A percentile compares a stretch with the other conserved stretches of the same genome.
Evolutionary conservation across 1,140 invertebrate species (phyloP).

Genomic region (Drosophila bipectinata): DNA sequence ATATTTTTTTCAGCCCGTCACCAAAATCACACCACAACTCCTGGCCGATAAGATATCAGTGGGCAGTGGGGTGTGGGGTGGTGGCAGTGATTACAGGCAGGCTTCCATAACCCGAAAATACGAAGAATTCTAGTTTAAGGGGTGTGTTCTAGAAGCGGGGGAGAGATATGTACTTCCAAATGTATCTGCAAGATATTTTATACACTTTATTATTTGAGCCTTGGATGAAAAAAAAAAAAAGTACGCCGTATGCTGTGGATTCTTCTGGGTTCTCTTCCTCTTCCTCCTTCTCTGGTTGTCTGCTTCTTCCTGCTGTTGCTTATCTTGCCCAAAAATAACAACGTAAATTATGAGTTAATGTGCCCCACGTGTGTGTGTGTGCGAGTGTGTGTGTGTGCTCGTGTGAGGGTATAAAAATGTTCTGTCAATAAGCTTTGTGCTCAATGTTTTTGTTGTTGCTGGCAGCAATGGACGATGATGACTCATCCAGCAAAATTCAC

Average conservation of each 20-base stretch:
- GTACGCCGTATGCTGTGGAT: constrained; percentile 56
- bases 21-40: constrained; percentile 34
- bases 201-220: constrained; percentile 19
- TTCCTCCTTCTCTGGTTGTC: constrained; percentile 3
- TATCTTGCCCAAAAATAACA: constrained; percentile 78
- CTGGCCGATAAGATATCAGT: constrained; percentile 34
- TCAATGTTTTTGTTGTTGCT: constrained; percentile 35
- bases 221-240: constrained; percentile 20
- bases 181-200: background rate
- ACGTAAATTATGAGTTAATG: constrained; percentile 81
- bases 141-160: background rate
- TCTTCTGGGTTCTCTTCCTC: constrained; percentile 25
- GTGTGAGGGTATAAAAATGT: constrained; percentile 66
- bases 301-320: constrained; percentile 40
- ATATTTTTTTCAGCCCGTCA: constrained; percentile 15
- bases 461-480: constrained; percentile 34
- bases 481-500: constrained; percentile 71
- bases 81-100: constrained; percentile 23
- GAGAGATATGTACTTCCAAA: background rate
- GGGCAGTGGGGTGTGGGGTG: constrained; percentile 18
- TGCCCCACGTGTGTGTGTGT: constrained; percentile 39
- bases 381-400: constrained; percentile 33
- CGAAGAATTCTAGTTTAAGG: background rate
- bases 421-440: constrained; percentile 69
- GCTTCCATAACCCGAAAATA: constrained; percentile 1